Evolutionary conservation across 2,797 vertebrate species (phyloP).

Genomic region (Apodemus agrarius): DNA sequence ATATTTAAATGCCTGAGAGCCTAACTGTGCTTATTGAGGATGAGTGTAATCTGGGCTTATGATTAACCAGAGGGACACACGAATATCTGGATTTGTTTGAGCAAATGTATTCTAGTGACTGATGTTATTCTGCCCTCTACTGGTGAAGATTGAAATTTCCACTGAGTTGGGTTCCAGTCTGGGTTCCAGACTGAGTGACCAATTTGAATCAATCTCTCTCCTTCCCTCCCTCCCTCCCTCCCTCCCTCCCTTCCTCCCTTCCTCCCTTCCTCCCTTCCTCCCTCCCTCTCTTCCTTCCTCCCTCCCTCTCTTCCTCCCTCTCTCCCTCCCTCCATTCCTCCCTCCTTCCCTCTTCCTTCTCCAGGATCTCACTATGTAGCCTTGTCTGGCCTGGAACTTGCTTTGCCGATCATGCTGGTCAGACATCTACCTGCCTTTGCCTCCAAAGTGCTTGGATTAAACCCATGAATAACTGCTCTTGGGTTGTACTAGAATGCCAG

Average conservation of each 20-base stretch:
- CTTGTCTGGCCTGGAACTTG: neutral
- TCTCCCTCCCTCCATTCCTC: neutral
- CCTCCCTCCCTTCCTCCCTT: neutral
- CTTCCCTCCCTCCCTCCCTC: neutral
- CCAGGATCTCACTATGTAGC: neutral
- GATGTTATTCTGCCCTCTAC: constrained; percentile 56
- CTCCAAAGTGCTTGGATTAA: neutral
- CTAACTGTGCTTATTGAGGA: neutral
- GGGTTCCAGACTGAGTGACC: neutral
- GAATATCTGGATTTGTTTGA: neutral
- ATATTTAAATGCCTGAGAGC: neutral
- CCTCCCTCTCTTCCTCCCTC: neutral
- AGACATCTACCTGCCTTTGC: neutral
- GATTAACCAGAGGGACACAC: neutral
- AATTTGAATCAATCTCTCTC: neutral
- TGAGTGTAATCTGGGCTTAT: neutral
- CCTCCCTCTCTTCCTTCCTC: neutral
- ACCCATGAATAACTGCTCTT: neutral
- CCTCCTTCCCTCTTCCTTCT: neutral
- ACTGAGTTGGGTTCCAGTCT: neutral
- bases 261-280: neutral
- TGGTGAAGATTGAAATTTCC: constrained; percentile 5
- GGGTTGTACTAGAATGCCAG: neutral
- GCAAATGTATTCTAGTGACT: neutral
- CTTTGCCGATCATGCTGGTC: neutral